Evolutionary conservation across 2,888 invertebrate species (phyloP), one percentile per base, ranked within the genome.

Genomic region (Ennomos fuscantarius): DNA sequence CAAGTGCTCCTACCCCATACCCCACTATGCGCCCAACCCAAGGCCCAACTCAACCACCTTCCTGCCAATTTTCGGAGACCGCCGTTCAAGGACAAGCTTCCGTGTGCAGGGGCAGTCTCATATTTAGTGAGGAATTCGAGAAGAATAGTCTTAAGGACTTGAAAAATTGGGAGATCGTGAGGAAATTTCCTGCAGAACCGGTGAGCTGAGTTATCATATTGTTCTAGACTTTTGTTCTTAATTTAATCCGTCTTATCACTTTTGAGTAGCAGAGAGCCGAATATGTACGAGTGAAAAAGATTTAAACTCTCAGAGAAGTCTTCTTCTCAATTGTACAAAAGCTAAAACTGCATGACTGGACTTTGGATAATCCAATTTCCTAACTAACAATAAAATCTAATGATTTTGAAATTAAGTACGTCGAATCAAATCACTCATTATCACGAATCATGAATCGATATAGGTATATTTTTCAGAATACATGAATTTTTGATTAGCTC

Each of bases 91-190:
- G 83, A 0, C 56, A 63, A 1, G 63, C 60, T 8, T 54, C 72
- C 0, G 72, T 89, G 12, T 95, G 95, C 68, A 75, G 85, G 13
- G 94, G 93, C 1, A 81, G 87, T 11, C 75, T 94, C 31, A 84
- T 96, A 43, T 95, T 96, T 65, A 84, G 88, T 15, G 95, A 95
- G 36, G 88, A 93, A 13, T 95, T 95, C 66, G 75, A 81, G 5
- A 78, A 76, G 44, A 57, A 59, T 8, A 72, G 75, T 71, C 41
- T 85, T n/a, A 69, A 77, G 15, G 81, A 84, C 9, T 62, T 84
- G 70, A 48, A 69, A 0, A 76, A 89, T 42, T 95, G 94, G 94
- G 87, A 82, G 8, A 76, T 89, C 8, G 91, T 94, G 62, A 84
- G 93, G 53, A 93, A 90, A 69, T 94, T 95, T 69, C 87, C 93